Conservation (phyloP, 2,888 invertebrate genomes). For the Philhelius pedissequus region DNA sequence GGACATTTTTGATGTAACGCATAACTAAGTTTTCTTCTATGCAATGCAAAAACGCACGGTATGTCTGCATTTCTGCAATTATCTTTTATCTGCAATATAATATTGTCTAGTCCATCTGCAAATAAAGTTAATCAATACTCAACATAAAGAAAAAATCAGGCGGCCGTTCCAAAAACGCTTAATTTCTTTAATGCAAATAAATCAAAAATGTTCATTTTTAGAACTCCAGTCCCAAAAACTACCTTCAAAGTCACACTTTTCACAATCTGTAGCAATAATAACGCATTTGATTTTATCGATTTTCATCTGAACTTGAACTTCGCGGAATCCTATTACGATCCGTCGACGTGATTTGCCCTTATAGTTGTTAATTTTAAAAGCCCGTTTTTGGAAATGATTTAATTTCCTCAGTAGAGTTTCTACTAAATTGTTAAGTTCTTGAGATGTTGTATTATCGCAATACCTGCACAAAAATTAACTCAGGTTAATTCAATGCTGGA, state of each 20-base stretch:
- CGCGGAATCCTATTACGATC: conserved; percentile 83
- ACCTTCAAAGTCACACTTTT: conserved; percentile 76
- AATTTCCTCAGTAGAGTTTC: conserved; percentile 80
- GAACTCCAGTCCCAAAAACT: neutral
- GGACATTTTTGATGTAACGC: conserved; percentile 81
- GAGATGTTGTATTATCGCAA: conserved; percentile 82
- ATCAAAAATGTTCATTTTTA: neutral
- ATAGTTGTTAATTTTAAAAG: conserved; percentile 81
- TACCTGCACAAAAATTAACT: conserved; percentile 78
- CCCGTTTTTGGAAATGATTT: conserved; percentile 82
- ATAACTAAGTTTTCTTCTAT: conserved; percentile 81
- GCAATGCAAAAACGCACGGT: conserved; percentile 82
- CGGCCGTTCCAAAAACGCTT: neutral
- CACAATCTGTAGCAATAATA: conserved; percentile 84
- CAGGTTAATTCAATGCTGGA: too few relatives aligned
- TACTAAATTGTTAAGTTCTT: conserved; percentile 80
- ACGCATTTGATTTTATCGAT: conserved; percentile 82
- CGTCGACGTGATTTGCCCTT: conserved; percentile 82
- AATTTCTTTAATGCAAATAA: neutral
- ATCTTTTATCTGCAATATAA: conserved; percentile 79
- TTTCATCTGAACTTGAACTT: conserved; percentile 81
- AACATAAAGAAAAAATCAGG: neutral
- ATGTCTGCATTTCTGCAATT: conserved; percentile 80
- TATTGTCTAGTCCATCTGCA: conserved; percentile 82
- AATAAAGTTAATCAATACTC: neutral